Percentiles rank a stretch among this genome's conserved stretches.
These are phyloP conservation scores for Stichopus chloronotus DNA, from an alignment of 35 echinoderm and acorn worm species.

Conservation along the genomic window DNA sequence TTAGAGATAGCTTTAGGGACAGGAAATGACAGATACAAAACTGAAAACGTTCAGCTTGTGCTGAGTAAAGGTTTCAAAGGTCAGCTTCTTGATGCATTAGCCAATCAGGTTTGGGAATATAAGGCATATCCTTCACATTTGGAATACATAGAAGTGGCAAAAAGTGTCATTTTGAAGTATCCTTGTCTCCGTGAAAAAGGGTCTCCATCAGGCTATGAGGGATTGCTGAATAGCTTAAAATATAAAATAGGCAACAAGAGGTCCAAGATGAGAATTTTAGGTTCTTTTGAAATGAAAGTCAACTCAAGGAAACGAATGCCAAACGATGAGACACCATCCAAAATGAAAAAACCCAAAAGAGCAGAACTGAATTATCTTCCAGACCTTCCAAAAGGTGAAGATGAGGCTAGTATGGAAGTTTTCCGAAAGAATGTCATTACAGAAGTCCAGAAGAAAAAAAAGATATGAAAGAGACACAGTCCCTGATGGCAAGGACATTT, in stretches of 20 bases:
- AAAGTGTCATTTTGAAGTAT: constrained; percentile 8
- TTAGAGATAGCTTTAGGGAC: background rate
- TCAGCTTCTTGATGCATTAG: constrained; percentile 25
- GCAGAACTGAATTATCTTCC: constrained; percentile 39
- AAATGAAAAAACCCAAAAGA: constrained; percentile 32
- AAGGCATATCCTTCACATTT: constrained; percentile 38
- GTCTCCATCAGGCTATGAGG: constrained; percentile 25
- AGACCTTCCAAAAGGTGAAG: constrained; percentile 42
- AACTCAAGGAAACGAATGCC: constrained; percentile 41
- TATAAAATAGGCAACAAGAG: constrained; percentile 44
- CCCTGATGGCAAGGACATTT: constrained; percentile 7
- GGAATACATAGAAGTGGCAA: constrained; percentile 16
- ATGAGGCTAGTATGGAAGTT: constrained; percentile 9
- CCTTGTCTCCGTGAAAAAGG: constrained; percentile 29
- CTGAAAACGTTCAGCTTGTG: constrained; percentile 10
- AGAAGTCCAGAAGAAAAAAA: constrained; percentile 32
- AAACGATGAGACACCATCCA: background rate
- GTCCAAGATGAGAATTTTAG: constrained; percentile 8
- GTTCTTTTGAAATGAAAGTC: constrained; percentile 37
- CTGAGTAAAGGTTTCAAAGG: constrained; percentile 27
- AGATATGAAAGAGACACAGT: constrained; percentile 15
- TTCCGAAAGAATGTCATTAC: background rate
- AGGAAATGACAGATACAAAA: background rate
- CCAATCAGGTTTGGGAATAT: constrained; percentile 22
- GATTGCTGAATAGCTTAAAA: constrained; percentile 12